phyloP scores from a whole-genome alignment of 1,140 invertebrate species.

The Colletes latitarsis region DNA sequence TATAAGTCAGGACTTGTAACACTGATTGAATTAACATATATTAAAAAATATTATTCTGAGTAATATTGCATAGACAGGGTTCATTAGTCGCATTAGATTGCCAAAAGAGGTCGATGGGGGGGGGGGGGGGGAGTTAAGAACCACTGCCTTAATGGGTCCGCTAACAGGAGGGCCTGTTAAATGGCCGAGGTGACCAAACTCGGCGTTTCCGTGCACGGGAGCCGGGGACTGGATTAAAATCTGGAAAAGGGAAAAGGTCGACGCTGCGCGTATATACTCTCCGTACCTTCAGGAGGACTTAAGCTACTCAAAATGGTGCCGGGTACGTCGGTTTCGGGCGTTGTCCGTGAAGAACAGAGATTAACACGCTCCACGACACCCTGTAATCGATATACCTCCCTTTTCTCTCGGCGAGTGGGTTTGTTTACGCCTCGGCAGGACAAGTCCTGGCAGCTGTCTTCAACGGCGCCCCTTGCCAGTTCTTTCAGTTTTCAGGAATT shows the following conservation, averaged over 20 bases:
- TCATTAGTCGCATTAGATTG: too few species aligned
- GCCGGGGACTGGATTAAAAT: slow-evolving; percentile 37
- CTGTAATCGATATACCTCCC: slow-evolving; percentile 66
- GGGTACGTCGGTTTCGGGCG: slow-evolving; percentile 16
- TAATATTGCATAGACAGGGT: too few species aligned
- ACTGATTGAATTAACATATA: too few species aligned
- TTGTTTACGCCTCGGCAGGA: slow-evolving; percentile 52
- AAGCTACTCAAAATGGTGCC: slow-evolving; percentile 53
- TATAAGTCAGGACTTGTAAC: too few species aligned
- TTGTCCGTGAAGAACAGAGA: slow-evolving; percentile 52
- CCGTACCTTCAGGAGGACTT: slow-evolving; percentile 13
- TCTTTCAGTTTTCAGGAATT: slow-evolving; percentile 41
- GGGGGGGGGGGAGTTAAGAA: too few species aligned
- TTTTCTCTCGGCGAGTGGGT: slow-evolving; percentile 17
- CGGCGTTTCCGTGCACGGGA: not conserved
- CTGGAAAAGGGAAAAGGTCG: slow-evolving; percentile 33
- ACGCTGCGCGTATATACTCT: not conserved
- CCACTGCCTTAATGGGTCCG: not conserved
- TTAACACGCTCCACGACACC: slow-evolving; percentile 58
- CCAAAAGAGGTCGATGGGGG: too few species aligned
- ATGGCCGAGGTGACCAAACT: slow-evolving; percentile 22
- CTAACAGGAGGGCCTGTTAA: not conserved
- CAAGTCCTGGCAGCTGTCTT: slow-evolving; percentile 29
- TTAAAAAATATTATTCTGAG: too few species aligned
- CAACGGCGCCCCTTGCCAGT: slow-evolving; percentile 33